Percentiles rank a stretch among this genome's conserved stretches.
Evolutionary conservation across 2,113 vertebrate genomes (phyloP).

Genomic region (Agapornis roseicollis): DNA sequence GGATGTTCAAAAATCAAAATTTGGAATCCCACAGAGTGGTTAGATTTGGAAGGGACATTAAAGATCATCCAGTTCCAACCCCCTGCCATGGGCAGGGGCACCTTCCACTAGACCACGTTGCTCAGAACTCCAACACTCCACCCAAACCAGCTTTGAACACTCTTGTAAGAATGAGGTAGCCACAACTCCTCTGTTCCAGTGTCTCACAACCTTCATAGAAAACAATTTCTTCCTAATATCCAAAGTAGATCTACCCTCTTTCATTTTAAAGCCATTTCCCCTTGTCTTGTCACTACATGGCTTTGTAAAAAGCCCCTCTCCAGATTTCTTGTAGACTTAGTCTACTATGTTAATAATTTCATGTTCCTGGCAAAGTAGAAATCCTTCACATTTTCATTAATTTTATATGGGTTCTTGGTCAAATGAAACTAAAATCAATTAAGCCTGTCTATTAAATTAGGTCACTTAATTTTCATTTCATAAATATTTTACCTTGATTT

Average conservation of each 20-base stretch:
- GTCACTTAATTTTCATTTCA: background rate
- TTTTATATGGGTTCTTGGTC: background rate
- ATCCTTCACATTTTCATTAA: background rate
- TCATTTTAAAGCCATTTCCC: background rate
- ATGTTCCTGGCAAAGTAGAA: background rate
- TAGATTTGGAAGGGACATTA: too few species aligned
- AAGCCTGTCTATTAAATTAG: background rate
- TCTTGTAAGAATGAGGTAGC: background rate
- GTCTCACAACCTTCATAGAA: background rate
- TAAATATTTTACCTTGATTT: background rate
- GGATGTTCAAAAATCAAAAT: background rate
- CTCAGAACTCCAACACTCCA: too few species aligned
- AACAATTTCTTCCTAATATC: background rate
- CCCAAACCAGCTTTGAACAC: too few species aligned
- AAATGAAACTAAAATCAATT: background rate
- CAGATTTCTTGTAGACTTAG: background rate
- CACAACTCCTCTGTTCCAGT: background rate
- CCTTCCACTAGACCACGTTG: background rate
- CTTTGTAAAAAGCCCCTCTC: background rate
- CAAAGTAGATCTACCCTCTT: too few species aligned
- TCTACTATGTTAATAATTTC: background rate
- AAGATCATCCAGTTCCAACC: background rate
- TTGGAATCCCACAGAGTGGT: background rate
- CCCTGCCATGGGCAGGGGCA: background rate
- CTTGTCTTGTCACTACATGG: background rate